Percentiles rank a stretch among this genome's conserved stretches.
These are phyloP conservation scores for Eristalis intricaria DNA, from an alignment of 2,888 invertebrate species.

Conservation along the genomic window DNA sequence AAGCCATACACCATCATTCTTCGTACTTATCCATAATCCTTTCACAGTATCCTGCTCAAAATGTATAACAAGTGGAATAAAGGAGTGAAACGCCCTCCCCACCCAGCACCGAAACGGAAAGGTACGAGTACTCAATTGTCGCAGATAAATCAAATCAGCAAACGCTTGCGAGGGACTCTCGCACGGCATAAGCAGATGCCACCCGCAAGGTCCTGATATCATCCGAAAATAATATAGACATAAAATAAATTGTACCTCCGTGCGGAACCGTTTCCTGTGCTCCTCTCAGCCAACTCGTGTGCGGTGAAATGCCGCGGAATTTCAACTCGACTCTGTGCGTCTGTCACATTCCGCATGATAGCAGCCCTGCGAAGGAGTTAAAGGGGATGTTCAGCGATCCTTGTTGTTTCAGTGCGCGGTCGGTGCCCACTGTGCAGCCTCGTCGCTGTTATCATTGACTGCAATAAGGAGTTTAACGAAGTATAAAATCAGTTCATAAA, in stretches of 20 bases:
- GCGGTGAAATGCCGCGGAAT: not conserved
- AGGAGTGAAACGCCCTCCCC: constrained; percentile 12
- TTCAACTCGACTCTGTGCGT: not conserved
- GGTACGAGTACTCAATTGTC: constrained; percentile 33
- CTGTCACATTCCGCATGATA: constrained; percentile 55
- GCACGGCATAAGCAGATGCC: not conserved
- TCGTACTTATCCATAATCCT: constrained; percentile 45
- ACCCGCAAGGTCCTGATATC: constrained; percentile 21
- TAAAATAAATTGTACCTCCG: constrained; percentile 35
- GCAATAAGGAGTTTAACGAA: constrained; percentile 70
- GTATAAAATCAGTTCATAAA: constrained; percentile 71
- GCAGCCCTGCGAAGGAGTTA: constrained; percentile 55
- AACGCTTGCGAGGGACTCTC: constrained; percentile 4
- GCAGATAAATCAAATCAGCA: constrained; percentile 55
- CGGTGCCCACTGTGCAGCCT: not conserved
- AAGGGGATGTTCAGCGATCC: not conserved
- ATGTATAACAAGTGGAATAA: constrained; percentile 32
- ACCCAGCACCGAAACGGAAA: too few relatives aligned
- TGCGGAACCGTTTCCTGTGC: constrained; percentile 5
- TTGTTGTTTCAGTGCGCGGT: not conserved
- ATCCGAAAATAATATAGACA: constrained; percentile 46
- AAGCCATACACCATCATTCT: constrained; percentile 41
- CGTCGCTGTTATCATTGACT: constrained; percentile 55
- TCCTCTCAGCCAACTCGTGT: not conserved
- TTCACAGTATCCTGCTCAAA: constrained; percentile 19